A percentile compares a stretch with the other conserved stretches of the same genome.
Evolutionary conservation across 2,888 invertebrate species (phyloP).

Genomic region (Amblyjoppa fuscipennis): DNA sequence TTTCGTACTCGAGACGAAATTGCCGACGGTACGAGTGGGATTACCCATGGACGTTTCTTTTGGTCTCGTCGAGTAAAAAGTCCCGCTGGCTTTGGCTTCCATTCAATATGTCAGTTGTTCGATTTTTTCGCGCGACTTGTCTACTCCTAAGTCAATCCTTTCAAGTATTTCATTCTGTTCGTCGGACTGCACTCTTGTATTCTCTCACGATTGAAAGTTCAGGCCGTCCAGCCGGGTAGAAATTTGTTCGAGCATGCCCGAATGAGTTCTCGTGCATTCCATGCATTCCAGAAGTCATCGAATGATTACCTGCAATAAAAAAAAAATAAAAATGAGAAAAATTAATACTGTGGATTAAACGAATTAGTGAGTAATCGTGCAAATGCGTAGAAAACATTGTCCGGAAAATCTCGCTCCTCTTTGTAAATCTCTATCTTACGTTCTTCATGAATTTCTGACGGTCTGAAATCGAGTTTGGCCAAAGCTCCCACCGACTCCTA

Average conservation of each 20-base stretch:
- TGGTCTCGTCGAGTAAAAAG: not conserved
- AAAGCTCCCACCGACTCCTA: not conserved
- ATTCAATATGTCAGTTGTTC: conserved; percentile 22
- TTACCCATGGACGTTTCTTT: conserved; percentile 8
- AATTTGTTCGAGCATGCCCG: too few species aligned
- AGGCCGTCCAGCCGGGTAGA: not conserved
- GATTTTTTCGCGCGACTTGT: conserved; percentile 17
- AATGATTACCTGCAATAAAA: too few species aligned
- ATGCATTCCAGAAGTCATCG: not conserved
- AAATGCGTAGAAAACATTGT: too few species aligned
- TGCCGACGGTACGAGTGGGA: conserved; percentile 17
- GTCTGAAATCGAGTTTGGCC: not conserved
- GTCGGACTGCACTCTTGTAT: conserved; percentile 4
- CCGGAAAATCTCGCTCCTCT: not conserved
- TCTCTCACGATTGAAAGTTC: not conserved
- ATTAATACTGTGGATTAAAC: too few species aligned
- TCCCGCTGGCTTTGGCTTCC: conserved; percentile 10
- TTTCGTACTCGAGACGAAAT: conserved; percentile 22
- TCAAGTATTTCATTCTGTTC: not conserved
- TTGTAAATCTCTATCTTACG: not conserved
- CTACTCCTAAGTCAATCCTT: conserved; percentile 23
- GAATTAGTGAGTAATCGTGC: too few species aligned
- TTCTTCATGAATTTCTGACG: not conserved
- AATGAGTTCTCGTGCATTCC: not conserved
- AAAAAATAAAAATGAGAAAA: too few species aligned